Evolutionary conservation across 2,888 invertebrate genomes (phyloP).

Genomic region (Amphipyra tragopoginis): DNA sequence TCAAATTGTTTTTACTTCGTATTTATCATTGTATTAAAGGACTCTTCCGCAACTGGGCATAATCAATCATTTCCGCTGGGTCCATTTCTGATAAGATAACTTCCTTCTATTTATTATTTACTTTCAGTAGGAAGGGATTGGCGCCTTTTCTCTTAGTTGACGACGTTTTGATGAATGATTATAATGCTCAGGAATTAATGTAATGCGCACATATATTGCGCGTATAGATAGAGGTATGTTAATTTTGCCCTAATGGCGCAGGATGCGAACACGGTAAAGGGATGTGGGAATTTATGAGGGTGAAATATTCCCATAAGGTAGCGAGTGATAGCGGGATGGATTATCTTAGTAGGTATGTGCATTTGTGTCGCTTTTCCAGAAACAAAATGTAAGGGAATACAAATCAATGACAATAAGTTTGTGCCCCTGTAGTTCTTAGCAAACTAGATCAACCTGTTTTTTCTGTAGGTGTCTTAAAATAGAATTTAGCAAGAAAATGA

Average conservation of each 20-base stretch:
- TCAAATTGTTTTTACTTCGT: neutral
- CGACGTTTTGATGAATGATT: constrained; percentile 30
- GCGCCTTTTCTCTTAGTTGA: constrained; percentile 16
- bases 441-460: too few species aligned
- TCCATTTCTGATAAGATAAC: constrained; percentile 27
- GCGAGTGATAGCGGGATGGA: neutral
- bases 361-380: neutral
- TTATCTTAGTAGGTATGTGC: neutral
- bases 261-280: constrained; percentile 15
- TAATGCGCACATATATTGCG: neutral
- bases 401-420: too few species aligned
- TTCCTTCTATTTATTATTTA: constrained; percentile 32
- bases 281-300: constrained; percentile 25
- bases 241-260: constrained; percentile 31
- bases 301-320: constrained; percentile 27
- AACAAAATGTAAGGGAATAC: too few species aligned
- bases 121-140: constrained; percentile 10
- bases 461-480: too few species aligned
- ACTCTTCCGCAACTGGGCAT: neutral
- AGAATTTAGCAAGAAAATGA: too few species aligned
- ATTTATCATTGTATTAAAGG: constrained; percentile 8
- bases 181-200: constrained; percentile 28
- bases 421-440: too few species aligned
- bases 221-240: constrained; percentile 11
- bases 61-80: constrained; percentile 28